A percentile compares a stretch with the other conserved stretches of the same genome.
Evolutionary conservation across 2,888 invertebrate species (phyloP).

Genomic region (Taphrorychus bicolor): DNA sequence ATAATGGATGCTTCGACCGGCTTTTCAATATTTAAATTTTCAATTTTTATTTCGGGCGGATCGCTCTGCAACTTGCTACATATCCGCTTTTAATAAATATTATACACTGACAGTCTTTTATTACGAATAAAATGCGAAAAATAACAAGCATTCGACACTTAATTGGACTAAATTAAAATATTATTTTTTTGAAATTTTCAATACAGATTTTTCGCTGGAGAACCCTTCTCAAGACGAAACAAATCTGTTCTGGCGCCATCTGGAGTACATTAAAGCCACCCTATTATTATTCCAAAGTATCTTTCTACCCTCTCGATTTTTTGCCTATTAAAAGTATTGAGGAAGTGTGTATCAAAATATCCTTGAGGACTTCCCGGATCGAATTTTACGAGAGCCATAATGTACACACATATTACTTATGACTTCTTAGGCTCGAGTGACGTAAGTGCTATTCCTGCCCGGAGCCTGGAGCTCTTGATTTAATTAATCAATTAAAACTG

Average conservation of each 20-base stretch:
- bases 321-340: background rate
- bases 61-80: background rate
- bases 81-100: background rate
- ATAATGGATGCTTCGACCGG: background rate
- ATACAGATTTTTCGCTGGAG: too few species aligned
- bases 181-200: too few species aligned
- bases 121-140: too few species aligned
- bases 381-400: background rate
- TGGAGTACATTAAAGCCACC: slow-evolving; percentile 1
- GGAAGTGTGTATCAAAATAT: slow-evolving; percentile 5
- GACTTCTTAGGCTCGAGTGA: background rate
- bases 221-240: too few species aligned
- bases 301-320: background rate
- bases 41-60: background rate
- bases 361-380: slow-evolving; percentile 2
- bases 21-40: background rate
- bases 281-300: background rate
- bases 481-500: background rate
- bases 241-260: too few species aligned
- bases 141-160: too few species aligned
- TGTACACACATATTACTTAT: slow-evolving; percentile 2
- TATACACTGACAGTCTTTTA: background rate
- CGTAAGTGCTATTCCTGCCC: background rate
- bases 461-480: background rate
- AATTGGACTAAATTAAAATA: too few species aligned